These are phyloP conservation scores for Cladorhizidae sp. DNA, from an alignment of 37 sponge, comb jelly and placozoan genomes.

Conservation along the genomic window DNA sequence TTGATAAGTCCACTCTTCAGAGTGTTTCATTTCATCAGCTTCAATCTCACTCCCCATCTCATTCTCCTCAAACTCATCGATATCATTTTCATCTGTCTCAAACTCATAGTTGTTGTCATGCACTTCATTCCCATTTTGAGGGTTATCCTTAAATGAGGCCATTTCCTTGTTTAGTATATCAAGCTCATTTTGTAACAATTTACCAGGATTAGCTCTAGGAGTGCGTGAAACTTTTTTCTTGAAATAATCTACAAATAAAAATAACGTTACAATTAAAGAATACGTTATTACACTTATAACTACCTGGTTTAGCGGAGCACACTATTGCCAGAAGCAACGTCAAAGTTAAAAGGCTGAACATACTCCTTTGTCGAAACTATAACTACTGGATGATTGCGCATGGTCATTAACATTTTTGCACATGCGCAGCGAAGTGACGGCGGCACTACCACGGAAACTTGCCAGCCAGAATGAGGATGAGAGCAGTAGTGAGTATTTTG, in stretches of 20 bases:
- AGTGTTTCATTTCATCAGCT: neutral
- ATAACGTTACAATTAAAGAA: too few relatives aligned
- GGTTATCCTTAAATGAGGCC: neutral
- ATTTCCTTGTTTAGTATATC: neutral
- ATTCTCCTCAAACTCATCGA: neutral
- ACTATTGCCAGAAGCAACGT: too few relatives aligned
- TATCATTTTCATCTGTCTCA: neutral
- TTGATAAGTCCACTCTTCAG: neutral
- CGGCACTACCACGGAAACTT: too few relatives aligned
- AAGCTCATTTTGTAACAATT: neutral
- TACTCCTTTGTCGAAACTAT: too few relatives aligned
- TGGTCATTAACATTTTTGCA: too few relatives aligned
- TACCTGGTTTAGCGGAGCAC: too few relatives aligned
- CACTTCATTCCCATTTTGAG: neutral
- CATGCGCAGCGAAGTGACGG: too few relatives aligned
- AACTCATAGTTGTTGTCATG: neutral
- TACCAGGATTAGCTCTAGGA: neutral
- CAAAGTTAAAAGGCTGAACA: too few relatives aligned
- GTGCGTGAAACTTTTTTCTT: neutral
- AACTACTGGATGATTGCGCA: too few relatives aligned
- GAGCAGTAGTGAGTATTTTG: too few relatives aligned
- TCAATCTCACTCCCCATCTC: neutral
- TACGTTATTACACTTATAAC: too few relatives aligned
- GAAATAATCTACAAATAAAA: neutral
- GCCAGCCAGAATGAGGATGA: too few relatives aligned